Evolutionary conservation across 2,888 invertebrate genomes (phyloP).

Genomic region (Tenthredo amoena): DNA sequence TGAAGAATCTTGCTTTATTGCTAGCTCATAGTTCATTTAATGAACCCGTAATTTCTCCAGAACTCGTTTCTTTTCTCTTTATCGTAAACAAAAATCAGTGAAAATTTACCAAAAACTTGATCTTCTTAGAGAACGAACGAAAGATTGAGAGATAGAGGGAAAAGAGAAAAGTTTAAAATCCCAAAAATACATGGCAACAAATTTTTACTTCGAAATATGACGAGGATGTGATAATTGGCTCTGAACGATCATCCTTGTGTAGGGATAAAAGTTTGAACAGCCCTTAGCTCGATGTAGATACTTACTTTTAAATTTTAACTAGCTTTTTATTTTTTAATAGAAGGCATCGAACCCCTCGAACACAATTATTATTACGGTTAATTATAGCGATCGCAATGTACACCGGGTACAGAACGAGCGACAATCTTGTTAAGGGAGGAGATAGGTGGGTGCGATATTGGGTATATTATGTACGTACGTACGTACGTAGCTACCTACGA

Average conservation of each 20-base stretch:
- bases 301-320: background rate
- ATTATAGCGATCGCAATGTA: background rate
- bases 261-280: background rate
- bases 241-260: background rate
- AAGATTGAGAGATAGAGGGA: too few species aligned
- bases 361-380: background rate
- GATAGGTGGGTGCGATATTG: constrained; percentile 25
- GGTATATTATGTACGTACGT: background rate
- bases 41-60: background rate
- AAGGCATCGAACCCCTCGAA: background rate
- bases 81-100: too few species aligned
- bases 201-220: background rate
- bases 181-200: background rate
- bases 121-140: too few species aligned
- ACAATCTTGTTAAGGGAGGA: background rate
- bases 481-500: background rate
- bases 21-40: background rate
- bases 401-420: background rate
- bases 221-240: constrained; percentile 13
- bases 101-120: too few species aligned
- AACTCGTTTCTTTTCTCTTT: background rate
- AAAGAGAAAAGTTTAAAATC: background rate
- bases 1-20: too few species aligned
- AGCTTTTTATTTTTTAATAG: background rate
- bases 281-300: background rate